Evolutionary conservation across 2,113 vertebrate species (phyloP), one percentile per base, ranked within the genome.

Genomic region (Dasypus novemcinctus): DNA sequence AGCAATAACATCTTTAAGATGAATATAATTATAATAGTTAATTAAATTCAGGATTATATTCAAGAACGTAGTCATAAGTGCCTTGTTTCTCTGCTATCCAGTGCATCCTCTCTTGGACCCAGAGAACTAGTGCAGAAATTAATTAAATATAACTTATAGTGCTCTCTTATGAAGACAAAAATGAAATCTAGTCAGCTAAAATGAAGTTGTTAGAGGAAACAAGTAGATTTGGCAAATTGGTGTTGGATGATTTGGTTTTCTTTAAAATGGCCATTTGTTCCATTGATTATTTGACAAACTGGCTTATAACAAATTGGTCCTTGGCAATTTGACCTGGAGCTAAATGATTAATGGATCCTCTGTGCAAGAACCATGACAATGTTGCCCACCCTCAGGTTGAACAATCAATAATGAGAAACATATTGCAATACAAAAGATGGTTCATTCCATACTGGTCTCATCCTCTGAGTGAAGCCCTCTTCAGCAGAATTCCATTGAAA

Each of bases 341-440:
- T n/a, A 82, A 93, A 92, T 81, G 43, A 74, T 92, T 72, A 85
- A 87, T 90, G 78, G 20, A 31, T 87, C 61, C 2, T 92, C 46
- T 49, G 2, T 91, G 11, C 21, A 80, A 84, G 85, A 85, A 86
- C 29, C 33, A 64, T 33, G 41, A 76, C 23, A 88, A 81, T 82
- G n/a, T 57, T 33, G 90, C n/a, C 21, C 20, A 63, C 49, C 25
- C 14, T 82, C 59, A 85, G 13, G 6, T 64, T 59, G 29, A 52
- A 76, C 17, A 84, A 15, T 20, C 4, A 78, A 27, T 66, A 87
- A 29, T 11, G 33, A 92, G 36, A 72, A 83, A 69, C 49, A 38
- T 0, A 71, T 54, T 27, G 31, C 4, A n/a, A 72, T 68, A 25
- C 4, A 84, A 75, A 57, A 49, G 27, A 91, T 41, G 41, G 33